These are phyloP conservation scores for Lagopus muta DNA, from an alignment of 2,113 vertebrate genomes.

Conservation along the genomic window DNA sequence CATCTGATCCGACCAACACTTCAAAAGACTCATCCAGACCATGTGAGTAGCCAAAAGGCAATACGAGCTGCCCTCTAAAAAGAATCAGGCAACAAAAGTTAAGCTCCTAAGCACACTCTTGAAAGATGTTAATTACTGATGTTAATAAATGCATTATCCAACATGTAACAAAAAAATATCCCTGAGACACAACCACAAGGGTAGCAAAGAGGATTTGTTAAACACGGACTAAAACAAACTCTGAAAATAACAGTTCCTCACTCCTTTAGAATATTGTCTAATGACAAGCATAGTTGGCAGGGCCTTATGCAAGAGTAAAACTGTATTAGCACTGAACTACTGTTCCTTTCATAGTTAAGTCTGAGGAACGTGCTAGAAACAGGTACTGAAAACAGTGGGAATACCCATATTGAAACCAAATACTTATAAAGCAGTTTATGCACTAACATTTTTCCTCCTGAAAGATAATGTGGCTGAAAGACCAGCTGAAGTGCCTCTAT, in stretches of 20 bases:
- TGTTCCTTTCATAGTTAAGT: background rate
- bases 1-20: constrained; percentile 91
- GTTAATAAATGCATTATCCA: background rate
- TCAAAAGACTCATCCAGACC: constrained; percentile 85
- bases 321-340: background rate
- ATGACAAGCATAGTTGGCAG: background rate
- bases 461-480: too few relatives aligned
- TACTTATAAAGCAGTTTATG: background rate
- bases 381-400: background rate
- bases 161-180: background rate
- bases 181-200: background rate
- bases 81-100: background rate
- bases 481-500: too few relatives aligned
- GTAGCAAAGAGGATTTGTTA: background rate
- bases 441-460: background rate
- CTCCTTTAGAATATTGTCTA: background rate
- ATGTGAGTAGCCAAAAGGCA: constrained; percentile 88
- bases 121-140: background rate
- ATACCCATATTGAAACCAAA: background rate
- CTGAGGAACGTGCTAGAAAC: background rate
- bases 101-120: background rate
- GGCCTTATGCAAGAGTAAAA: background rate
- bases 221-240: background rate
- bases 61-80: constrained; percentile 83
- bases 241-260: background rate